Evolutionary conservation across 2,888 invertebrate species (phyloP).

Genomic region (Rhagophthalmus giganteus): DNA sequence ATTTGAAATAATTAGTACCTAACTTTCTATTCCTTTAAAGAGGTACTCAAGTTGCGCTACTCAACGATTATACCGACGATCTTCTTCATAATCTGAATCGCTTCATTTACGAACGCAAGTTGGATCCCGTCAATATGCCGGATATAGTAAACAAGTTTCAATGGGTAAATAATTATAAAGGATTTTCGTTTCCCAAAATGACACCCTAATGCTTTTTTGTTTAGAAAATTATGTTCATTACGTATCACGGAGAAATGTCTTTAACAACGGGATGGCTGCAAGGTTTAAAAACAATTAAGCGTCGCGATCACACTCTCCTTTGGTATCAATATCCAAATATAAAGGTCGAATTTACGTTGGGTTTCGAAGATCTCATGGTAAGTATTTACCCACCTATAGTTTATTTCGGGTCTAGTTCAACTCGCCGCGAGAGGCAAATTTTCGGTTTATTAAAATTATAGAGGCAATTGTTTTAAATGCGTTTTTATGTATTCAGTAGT

Average conservation of each 20-base stretch:
- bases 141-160: slow-evolving; percentile 4
- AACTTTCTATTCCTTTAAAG: too few species aligned
- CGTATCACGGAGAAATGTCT: slow-evolving; percentile 59
- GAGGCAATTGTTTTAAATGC: too few species aligned
- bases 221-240: slow-evolving; percentile 55
- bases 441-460: too few species aligned
- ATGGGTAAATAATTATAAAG: slow-evolving; percentile 4
- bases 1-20: too few species aligned
- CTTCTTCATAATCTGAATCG: slow-evolving; percentile 1
- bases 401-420: too few species aligned
- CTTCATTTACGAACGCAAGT: neutral
- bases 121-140: slow-evolving; percentile 8
- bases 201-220: too few species aligned
- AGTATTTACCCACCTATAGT: too few species aligned
- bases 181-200: too few species aligned
- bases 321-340: slow-evolving; percentile 24
- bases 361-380: slow-evolving; percentile 6
- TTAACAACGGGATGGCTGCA: slow-evolving; percentile 58
- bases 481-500: too few species aligned
- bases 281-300: slow-evolving; percentile 56
- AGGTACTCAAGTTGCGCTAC: slow-evolving; percentile 9
- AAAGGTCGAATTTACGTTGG: slow-evolving; percentile 16
- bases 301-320: slow-evolving; percentile 55
- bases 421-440: too few species aligned
- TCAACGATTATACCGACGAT: slow-evolving; percentile 13